Conservation (phyloP, 30 jellyfish, hydroid and myxozoan species). For the Pelagia noctiluca region DNA sequence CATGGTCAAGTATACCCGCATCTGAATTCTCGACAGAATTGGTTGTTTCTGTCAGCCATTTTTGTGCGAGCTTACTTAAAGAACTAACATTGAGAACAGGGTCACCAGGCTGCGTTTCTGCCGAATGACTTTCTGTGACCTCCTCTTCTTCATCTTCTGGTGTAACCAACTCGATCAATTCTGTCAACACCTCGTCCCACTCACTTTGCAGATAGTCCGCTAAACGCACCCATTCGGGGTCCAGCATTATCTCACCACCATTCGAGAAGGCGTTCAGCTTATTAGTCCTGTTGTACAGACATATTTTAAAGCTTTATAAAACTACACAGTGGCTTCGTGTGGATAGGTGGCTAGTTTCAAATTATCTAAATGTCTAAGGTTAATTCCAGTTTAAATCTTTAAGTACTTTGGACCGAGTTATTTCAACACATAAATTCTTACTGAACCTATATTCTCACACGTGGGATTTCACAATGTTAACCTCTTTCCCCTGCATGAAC, state of each 20-base stretch:
- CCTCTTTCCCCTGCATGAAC: too few relatives aligned
- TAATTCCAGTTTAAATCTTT: too few relatives aligned
- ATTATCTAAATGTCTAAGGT: too few relatives aligned
- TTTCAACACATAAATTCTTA: too few relatives aligned
- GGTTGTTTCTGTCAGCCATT: conserved; percentile 77
- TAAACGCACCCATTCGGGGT: conserved; percentile 95
- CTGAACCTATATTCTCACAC: too few relatives aligned
- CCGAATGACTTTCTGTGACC: background rate
- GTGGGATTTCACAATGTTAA: too few relatives aligned
- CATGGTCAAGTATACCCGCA: conserved; percentile 88
- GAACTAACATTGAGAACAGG: conserved; percentile 18
- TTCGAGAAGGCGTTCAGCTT: conserved; percentile 60
- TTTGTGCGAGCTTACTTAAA: conserved; percentile 41
- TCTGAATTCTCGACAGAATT: conserved; percentile 75
- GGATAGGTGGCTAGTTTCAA: too few relatives aligned
- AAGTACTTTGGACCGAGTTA: too few relatives aligned
- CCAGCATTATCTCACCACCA: conserved; percentile 86
- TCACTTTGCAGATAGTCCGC: conserved; percentile 84
- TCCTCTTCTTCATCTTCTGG: conserved; percentile 49
- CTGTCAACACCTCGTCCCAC: conserved; percentile 79
- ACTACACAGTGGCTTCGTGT: too few relatives aligned
- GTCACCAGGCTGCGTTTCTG: conserved; percentile 4
- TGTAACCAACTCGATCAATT: conserved; percentile 64
- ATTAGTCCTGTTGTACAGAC: conserved; percentile 50
- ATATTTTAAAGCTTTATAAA: too few relatives aligned